phyloP scores from a whole-genome alignment of 2,797 vertebrate species.

The Paedocypris micromegethes region DNA sequence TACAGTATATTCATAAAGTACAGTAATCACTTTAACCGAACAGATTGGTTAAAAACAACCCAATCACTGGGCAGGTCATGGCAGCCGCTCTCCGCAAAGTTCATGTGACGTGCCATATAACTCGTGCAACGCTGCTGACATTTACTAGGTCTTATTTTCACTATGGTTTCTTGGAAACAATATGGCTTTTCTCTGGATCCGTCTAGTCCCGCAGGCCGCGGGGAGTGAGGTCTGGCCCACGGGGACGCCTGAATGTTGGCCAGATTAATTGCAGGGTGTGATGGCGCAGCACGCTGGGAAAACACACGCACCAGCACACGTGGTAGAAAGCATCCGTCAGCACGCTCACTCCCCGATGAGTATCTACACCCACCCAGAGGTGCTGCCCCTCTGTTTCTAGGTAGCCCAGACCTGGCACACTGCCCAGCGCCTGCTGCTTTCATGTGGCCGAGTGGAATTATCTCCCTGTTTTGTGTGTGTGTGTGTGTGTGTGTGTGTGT shows the following conservation, averaged over 20 bases:
- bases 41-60: too few species aligned
- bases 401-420: slow-evolving; percentile 67
- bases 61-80: too few species aligned
- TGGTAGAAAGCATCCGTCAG: slow-evolving; percentile 72
- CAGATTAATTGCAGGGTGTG: slow-evolving; percentile 75
- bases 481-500: slow-evolving; percentile 44
- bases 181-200: background rate
- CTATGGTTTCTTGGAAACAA: background rate
- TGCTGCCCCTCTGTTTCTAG: slow-evolving; percentile 72
- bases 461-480: slow-evolving; percentile 47
- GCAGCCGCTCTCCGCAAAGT: too few species aligned
- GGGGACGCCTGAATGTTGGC: slow-evolving; percentile 64
- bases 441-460: slow-evolving; percentile 76
- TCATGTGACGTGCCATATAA: too few species aligned
- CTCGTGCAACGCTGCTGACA: too few species aligned
- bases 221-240: slow-evolving; percentile 53
- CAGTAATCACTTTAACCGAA: too few species aligned
- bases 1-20: too few species aligned
- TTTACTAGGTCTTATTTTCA: too few species aligned
- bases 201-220: slow-evolving; percentile 48
- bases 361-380: slow-evolving; percentile 66
- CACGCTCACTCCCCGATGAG: slow-evolving; percentile 71
- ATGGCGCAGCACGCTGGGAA: slow-evolving; percentile 62
- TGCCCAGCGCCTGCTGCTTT: slow-evolving; percentile 72
- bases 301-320: slow-evolving; percentile 49